Percentiles rank a stretch among this genome's conserved stretches.
Conservation (phyloP, 2,113 vertebrate species). For the Ramphastos sulfuratus region DNA sequence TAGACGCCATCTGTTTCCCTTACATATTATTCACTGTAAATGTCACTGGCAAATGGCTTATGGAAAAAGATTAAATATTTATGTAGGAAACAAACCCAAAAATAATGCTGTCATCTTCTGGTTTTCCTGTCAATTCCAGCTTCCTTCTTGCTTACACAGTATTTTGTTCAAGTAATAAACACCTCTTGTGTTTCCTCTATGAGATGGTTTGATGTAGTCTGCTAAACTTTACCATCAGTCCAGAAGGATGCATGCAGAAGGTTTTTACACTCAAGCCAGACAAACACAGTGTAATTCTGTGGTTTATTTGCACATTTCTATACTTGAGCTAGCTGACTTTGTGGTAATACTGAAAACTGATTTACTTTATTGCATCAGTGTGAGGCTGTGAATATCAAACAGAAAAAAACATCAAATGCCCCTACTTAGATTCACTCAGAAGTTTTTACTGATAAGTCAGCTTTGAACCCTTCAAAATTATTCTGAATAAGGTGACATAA, state of each 20-base stretch:
- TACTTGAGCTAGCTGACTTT: not conserved
- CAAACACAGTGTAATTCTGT: not conserved
- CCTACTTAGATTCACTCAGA: not conserved
- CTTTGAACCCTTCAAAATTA: not conserved
- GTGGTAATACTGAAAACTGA: not conserved
- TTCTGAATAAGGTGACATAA: not conserved
- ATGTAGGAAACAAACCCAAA: slow-evolving; percentile 46
- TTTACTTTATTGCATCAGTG: not conserved
- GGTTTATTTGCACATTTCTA: not conserved
- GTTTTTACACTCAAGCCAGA: not conserved
- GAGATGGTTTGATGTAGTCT: not conserved
- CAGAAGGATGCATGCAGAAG: not conserved
- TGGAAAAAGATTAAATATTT: slow-evolving; percentile 37
- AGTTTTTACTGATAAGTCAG: not conserved
- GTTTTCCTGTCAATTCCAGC: slow-evolving; percentile 32
- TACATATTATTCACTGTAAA: slow-evolving; percentile 6
- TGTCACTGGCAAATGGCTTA: slow-evolving; percentile 1
- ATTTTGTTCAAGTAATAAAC: slow-evolving; percentile 41
- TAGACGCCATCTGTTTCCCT: slow-evolving; percentile 42
- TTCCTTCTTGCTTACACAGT: slow-evolving; percentile 54
- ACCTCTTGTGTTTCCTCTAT: slow-evolving; percentile 28
- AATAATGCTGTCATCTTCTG: slow-evolving; percentile 30
- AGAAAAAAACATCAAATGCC: not conserved
- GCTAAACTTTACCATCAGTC: not conserved
- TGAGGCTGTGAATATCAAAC: not conserved